These are phyloP conservation scores for Lagopus leucura DNA, from an alignment of 2,113 vertebrate species.

Conservation along the genomic window DNA sequence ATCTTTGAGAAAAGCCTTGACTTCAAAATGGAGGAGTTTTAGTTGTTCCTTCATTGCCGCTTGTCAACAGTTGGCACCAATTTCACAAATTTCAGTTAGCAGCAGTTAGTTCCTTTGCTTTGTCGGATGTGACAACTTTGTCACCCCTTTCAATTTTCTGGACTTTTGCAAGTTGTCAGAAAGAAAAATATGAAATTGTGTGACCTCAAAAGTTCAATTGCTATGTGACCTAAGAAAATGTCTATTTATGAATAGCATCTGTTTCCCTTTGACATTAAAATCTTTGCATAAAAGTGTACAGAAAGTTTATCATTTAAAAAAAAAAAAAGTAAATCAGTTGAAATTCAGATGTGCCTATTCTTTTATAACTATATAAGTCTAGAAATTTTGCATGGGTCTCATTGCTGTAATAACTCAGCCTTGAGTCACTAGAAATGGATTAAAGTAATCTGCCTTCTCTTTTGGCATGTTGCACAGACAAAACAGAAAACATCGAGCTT, in stretches of 20 bases:
- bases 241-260: neutral
- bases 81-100: neutral
- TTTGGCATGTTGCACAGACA: neutral
- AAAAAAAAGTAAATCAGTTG: neutral
- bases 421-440: neutral
- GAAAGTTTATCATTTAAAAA: neutral
- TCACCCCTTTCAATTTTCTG: neutral
- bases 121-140: neutral
- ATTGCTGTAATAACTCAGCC: neutral
- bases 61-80: neutral
- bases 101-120: neutral
- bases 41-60: neutral
- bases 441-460: neutral
- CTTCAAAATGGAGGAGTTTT: neutral
- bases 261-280: neutral
- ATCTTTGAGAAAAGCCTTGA: neutral
- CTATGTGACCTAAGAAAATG: neutral
- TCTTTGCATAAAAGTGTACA: neutral
- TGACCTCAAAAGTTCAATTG: neutral
- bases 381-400: neutral
- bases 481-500: neutral
- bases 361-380: neutral
- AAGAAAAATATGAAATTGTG: neutral
- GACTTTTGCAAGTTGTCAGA: neutral
- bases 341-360: neutral